phyloP scores from a whole-genome alignment of 2,888 invertebrate species.

The Rhodophaea formosa region DNA sequence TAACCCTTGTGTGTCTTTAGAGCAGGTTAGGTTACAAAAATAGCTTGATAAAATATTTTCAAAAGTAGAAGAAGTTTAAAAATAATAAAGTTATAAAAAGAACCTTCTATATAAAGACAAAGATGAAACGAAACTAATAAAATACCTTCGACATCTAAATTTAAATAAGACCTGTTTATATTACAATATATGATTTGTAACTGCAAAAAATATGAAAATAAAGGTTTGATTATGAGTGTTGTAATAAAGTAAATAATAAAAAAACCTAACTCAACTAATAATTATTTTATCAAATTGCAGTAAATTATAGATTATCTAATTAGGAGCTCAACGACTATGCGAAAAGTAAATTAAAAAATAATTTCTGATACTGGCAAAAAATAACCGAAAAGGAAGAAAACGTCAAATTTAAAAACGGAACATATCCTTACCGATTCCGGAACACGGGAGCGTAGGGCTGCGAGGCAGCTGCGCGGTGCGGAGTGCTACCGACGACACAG shows the following conservation, averaged over 20 bases:
- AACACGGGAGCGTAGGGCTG: slow-evolving; percentile 37
- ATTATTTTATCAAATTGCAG: too few relatives aligned
- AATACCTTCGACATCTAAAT: too few relatives aligned
- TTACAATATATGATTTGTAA: too few relatives aligned
- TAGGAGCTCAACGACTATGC: neutral
- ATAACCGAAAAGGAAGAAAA: slow-evolving; percentile 5
- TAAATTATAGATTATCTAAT: too few relatives aligned
- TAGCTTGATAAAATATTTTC: neutral
- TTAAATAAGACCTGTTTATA: too few relatives aligned
- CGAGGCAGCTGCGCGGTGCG: slow-evolving; percentile 63
- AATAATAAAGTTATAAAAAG: neutral
- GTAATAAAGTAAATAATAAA: too few relatives aligned
- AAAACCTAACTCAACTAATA: too few relatives aligned
- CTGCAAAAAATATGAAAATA: too few relatives aligned
- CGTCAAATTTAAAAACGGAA: slow-evolving; percentile 23
- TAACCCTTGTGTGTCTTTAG: neutral
- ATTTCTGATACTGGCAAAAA: neutral
- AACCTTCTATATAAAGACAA: neutral
- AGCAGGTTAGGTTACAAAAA: neutral
- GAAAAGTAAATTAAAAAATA: neutral
- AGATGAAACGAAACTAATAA: too few relatives aligned
- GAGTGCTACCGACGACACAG: slow-evolving; percentile 56
- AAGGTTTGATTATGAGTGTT: too few relatives aligned
- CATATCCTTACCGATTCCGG: slow-evolving; percentile 28
- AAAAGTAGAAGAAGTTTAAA: neutral